These are phyloP conservation scores for Deroptyus accipitrinus DNA, from an alignment of 2,113 vertebrate genomes.

Conservation along the genomic window DNA sequence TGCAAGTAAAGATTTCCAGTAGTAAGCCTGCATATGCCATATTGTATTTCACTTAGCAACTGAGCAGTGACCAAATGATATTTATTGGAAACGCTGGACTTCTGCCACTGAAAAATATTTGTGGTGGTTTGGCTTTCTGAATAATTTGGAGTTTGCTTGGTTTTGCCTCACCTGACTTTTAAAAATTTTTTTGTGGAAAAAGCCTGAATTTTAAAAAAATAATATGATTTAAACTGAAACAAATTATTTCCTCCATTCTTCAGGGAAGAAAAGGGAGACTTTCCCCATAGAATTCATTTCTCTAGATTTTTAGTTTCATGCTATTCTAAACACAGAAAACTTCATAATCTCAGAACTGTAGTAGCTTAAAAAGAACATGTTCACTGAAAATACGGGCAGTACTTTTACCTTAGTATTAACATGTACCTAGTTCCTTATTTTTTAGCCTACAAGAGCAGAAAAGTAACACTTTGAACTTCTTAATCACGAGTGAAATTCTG, in stretches of 20 bases:
- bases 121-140: constrained; percentile 35
- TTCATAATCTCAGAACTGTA: background rate
- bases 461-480: background rate
- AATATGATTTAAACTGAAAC: constrained; percentile 2
- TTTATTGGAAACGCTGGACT: constrained; percentile 40
- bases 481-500: constrained; percentile 25
- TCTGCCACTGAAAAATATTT: constrained; percentile 45
- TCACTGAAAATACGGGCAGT: background rate
- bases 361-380: background rate
- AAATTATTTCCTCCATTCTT: background rate
- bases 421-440: background rate
- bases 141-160: constrained; percentile 8
- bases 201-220: background rate
- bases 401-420: background rate
- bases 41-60: constrained; percentile 18
- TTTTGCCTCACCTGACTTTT: constrained; percentile 11
- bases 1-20: constrained; percentile 41
- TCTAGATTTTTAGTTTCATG: background rate
- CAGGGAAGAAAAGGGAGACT: background rate
- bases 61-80: background rate
- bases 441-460: background rate
- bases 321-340: constrained; percentile 15
- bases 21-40: background rate
- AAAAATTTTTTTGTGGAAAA: background rate
- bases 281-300: background rate